Percentiles rank a stretch among this genome's conserved stretches.
phyloP scores from a whole-genome alignment of 92 coral and sea anemone species.

The Phenganax marumi region DNA sequence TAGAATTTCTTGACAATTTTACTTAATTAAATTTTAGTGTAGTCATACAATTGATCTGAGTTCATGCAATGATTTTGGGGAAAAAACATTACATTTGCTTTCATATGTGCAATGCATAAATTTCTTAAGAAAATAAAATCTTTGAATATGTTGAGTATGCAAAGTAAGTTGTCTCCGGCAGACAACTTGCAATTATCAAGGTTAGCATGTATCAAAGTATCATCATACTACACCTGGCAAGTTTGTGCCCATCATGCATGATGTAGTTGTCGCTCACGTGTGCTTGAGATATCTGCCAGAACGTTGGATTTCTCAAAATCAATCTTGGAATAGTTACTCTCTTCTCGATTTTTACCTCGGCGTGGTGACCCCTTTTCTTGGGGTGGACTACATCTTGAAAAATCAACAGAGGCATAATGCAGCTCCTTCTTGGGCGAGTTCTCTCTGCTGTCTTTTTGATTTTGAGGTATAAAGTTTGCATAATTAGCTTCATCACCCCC shows the following conservation, averaged over 20 bases:
- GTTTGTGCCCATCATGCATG: background rate
- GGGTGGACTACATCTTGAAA: background rate
- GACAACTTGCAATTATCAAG: no score
- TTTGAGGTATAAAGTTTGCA: conserved; percentile 6
- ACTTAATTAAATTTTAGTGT: no score
- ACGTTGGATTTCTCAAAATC: conserved; percentile 89
- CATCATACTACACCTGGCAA: background rate
- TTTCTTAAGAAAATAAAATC: background rate
- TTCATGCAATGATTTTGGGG: background rate
- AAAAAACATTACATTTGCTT: background rate
- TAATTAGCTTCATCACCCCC: background rate
- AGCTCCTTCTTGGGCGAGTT: background rate
- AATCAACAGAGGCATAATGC: conserved; percentile 38
- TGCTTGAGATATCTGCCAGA: conserved; percentile 38
- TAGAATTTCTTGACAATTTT: background rate
- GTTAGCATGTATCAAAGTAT: background rate
- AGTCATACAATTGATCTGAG: background rate
- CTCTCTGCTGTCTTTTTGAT: background rate
- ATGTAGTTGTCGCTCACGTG: conserved; percentile 27
- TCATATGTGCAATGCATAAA: background rate
- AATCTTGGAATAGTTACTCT: conserved; percentile 60
- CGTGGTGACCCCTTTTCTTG: background rate
- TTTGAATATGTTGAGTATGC: no score
- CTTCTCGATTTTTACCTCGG: background rate
- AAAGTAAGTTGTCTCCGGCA: background rate